Conservation (phyloP, 1,140 invertebrate genomes). For the Aphaenogaster rudis region DNA sequence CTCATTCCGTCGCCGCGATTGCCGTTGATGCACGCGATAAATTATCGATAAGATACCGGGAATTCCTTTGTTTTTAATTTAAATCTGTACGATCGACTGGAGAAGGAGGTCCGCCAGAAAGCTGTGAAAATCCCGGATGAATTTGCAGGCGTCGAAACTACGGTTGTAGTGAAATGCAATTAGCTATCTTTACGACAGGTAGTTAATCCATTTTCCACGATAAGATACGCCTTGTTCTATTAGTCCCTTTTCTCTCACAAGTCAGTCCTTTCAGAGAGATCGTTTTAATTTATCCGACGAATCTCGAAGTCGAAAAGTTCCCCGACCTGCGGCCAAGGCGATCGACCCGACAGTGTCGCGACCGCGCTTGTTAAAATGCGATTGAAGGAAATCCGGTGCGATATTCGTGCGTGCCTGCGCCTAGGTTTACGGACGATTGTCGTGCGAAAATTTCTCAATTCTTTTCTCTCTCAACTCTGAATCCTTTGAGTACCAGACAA, state of each 20-base stretch:
- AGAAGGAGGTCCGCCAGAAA: neutral
- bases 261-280: neutral
- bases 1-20: slow-evolving; percentile 19
- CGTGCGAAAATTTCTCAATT: slow-evolving; percentile 1
- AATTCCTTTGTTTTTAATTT: slow-evolving; percentile 5
- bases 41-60: slow-evolving; percentile 12
- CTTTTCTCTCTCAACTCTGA: neutral
- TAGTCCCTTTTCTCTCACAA: neutral
- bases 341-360: slow-evolving; percentile 54
- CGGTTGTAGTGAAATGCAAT: neutral
- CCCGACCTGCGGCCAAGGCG: slow-evolving; percentile 62
- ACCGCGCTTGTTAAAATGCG: slow-evolving; percentile 60
- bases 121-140: neutral
- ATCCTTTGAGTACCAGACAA: neutral
- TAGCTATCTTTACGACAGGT: neutral
- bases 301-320: slow-evolving; percentile 59
- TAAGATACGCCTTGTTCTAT: neutral
- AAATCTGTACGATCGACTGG: neutral
- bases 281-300: neutral
- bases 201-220: neutral
- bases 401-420: slow-evolving; percentile 22
- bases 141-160: neutral
- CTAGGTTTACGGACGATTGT: slow-evolving; percentile 23
- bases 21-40: slow-evolving; percentile 27
- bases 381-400: slow-evolving; percentile 69